Percentiles rank a stretch among this genome's conserved stretches.
phyloP scores from a whole-genome alignment of 2,113 vertebrate species.

The Papio anubis region DNA sequence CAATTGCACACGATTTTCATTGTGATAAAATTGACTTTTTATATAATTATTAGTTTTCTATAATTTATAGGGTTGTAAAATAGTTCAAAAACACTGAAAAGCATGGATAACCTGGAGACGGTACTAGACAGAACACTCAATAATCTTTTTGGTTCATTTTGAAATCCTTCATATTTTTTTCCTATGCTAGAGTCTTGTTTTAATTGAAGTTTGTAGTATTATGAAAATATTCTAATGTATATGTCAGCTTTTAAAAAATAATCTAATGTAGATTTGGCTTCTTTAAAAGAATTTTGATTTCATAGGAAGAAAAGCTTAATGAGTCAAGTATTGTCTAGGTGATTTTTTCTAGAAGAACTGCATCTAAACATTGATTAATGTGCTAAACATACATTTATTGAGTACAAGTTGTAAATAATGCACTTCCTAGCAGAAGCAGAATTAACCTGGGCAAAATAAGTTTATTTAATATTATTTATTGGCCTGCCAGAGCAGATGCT shows the following conservation, averaged over 20 bases:
- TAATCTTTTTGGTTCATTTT: neutral
- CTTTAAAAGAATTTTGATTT: neutral
- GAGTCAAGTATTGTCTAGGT: neutral
- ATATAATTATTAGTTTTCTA: neutral
- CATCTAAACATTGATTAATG: neutral
- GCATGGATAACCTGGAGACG: neutral
- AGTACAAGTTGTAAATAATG: neutral
- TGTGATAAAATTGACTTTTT: neutral
- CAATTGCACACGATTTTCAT: neutral
- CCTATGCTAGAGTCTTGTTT: neutral
- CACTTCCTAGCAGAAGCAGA: neutral
- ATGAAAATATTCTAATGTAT: neutral
- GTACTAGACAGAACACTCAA: neutral
- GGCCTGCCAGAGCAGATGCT: neutral
- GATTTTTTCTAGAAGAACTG: neutral
- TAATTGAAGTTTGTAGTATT: neutral
- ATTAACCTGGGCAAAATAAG: neutral
- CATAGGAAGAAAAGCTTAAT: neutral
- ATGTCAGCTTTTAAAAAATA: neutral
- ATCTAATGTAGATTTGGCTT: neutral
- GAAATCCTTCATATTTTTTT: neutral
- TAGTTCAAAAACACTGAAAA: neutral
- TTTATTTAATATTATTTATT: neutral
- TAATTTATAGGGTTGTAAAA: neutral
- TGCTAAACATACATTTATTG: neutral